Evolutionary conservation across 2,797 vertebrate species (phyloP).

Genomic region (Zalophus californianus): DNA sequence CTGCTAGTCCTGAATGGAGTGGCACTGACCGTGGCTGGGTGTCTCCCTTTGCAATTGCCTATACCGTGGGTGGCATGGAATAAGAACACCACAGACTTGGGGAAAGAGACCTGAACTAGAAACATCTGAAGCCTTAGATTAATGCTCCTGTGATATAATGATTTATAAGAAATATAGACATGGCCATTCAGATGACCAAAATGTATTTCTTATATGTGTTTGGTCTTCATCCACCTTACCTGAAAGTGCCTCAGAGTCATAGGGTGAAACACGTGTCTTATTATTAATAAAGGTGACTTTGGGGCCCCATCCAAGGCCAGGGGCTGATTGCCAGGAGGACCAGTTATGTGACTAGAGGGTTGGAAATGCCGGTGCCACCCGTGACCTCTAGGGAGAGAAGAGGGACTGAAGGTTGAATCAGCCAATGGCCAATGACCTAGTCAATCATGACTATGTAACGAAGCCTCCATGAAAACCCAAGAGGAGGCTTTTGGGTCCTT

Average conservation of each 20-base stretch:
- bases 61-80: accelerated
- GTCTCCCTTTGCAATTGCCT: neutral
- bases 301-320: neutral
- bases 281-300: neutral
- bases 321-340: neutral
- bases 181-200: neutral
- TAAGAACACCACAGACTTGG: neutral
- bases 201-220: neutral
- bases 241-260: neutral
- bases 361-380: neutral
- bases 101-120: neutral
- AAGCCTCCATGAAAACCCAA: neutral
- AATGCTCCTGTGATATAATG: neutral
- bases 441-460: neutral
- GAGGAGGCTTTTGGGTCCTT: neutral
- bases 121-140: neutral
- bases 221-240: neutral
- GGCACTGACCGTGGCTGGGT: neutral
- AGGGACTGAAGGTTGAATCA: neutral
- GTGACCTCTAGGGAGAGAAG: neutral
- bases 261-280: neutral
- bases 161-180: neutral
- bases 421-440: neutral
- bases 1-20: neutral
- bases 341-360: neutral